Percentiles rank a stretch among this genome's conserved stretches.
phyloP scores from a whole-genome alignment of 23 tunicate genomes.

The Styela plicata region DNA sequence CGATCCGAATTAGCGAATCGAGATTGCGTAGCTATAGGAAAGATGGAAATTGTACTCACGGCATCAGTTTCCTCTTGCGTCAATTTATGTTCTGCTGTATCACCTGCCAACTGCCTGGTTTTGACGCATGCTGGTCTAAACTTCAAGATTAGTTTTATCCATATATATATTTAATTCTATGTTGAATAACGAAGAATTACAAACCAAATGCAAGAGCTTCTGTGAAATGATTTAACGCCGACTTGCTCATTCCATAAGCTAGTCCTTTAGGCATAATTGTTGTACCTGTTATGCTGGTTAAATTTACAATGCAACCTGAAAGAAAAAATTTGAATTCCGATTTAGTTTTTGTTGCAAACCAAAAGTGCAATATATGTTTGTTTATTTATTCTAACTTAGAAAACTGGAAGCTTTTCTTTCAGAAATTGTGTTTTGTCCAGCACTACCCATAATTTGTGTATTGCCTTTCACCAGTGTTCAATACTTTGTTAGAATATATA shows the following conservation, averaged over 20 bases:
- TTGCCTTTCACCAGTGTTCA: no score
- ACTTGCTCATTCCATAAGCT: constrained; percentile 30
- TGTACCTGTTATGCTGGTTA: constrained; percentile 3
- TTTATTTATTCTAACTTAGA: neutral
- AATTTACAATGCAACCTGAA: constrained; percentile 15
- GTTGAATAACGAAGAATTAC: neutral
- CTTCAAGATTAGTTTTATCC: neutral
- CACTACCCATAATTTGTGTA: no score
- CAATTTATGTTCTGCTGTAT: neutral
- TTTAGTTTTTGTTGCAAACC: neutral
- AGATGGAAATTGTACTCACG: neutral
- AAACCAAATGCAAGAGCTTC: constrained; percentile 21
- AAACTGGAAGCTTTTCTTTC: neutral
- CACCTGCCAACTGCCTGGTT: constrained; percentile 10
- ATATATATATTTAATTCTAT: neutral
- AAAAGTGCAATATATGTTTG: neutral
- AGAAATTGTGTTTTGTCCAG: no score
- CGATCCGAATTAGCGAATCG: no score
- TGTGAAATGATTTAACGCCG: constrained; percentile 26
- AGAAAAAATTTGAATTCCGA: neutral
- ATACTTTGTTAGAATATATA: no score
- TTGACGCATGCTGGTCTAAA: constrained; percentile 4
- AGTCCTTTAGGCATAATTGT: constrained; percentile 12
- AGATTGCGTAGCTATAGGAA: no score
- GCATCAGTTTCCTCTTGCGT: constrained; percentile 7